phyloP scores from a whole-genome alignment of 1,140 invertebrate genomes.

The Medauroidea extradentata region DNA sequence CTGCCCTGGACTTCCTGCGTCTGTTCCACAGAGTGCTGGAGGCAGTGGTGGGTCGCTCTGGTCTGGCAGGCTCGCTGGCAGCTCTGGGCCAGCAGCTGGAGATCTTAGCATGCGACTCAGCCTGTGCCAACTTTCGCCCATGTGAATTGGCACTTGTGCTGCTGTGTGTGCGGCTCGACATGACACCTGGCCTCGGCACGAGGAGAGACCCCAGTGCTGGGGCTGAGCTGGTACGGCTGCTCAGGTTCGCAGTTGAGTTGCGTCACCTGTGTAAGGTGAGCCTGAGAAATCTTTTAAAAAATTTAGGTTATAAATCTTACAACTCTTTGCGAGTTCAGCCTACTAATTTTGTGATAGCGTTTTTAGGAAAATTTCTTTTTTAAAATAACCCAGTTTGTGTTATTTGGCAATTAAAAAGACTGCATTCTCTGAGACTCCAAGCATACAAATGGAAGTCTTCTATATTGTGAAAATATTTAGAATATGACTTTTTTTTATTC shows the following conservation, averaged over 20 bases:
- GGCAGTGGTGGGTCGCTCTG: constrained; percentile 47
- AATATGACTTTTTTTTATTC: too few relatives aligned
- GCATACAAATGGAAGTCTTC: too few relatives aligned
- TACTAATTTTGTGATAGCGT: too few relatives aligned
- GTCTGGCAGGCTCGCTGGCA: constrained; percentile 39
- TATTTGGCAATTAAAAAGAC: too few relatives aligned
- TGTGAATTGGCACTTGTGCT: constrained; percentile 66
- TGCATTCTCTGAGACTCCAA: too few relatives aligned
- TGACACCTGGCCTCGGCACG: constrained; percentile 31
- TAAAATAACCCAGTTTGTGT: too few relatives aligned
- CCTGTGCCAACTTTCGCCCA: constrained; percentile 59
- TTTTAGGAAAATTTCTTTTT: too few relatives aligned
- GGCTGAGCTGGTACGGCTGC: constrained; percentile 46
- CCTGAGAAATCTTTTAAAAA: too few relatives aligned
- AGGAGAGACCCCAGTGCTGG: constrained; percentile 22
- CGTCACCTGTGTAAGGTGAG: constrained; percentile 55
- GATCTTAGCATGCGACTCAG: constrained; percentile 65
- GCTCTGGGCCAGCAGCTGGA: constrained; percentile 53
- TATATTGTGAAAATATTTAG: too few relatives aligned
- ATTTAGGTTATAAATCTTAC: too few relatives aligned
- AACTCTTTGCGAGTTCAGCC: too few relatives aligned
- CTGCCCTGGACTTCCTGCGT: constrained; percentile 57
- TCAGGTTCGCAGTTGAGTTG: constrained; percentile 53
- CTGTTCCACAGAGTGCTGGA: constrained; percentile 58
- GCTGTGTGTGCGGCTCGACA: constrained; percentile 58